Evolutionary conservation across 2,113 vertebrate genomes (phyloP).

Genomic region (Tympanuchus pallidicinctus): DNA sequence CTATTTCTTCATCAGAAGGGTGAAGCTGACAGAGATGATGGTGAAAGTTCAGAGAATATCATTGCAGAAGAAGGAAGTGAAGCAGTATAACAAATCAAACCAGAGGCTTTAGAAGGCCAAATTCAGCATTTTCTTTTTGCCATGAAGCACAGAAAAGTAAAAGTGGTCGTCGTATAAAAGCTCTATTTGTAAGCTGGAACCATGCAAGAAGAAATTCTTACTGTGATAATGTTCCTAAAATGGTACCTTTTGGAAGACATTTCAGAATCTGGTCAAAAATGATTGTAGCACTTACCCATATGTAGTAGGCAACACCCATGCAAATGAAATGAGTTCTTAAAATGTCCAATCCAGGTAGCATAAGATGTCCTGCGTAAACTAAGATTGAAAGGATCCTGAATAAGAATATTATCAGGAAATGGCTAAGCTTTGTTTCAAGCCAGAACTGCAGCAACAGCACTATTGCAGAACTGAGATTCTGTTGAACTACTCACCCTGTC

Average conservation of each 20-base stretch:
- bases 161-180: rapidly evolving
- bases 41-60: not conserved
- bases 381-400: not conserved
- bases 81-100: not conserved
- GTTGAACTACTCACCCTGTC: not conserved
- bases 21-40: not conserved
- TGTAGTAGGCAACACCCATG: too few relatives aligned
- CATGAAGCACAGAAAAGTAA: not conserved
- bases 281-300: not conserved
- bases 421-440: not conserved
- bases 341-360: not conserved
- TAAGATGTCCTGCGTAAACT: not conserved
- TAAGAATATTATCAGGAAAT: not conserved
- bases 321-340: not conserved
- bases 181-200: not conserved
- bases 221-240: not conserved
- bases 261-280: not conserved
- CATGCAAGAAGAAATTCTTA: not conserved
- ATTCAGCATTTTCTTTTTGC: not conserved
- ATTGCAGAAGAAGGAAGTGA: constrained; percentile 7
- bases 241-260: rapidly evolving
- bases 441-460: not conserved
- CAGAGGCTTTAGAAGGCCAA: not conserved
- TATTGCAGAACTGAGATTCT: not conserved
- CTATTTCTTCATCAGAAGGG: not conserved